Evolutionary conservation across 2,888 invertebrate species (phyloP), one percentile per base, ranked within the genome.

Genomic region (Stegophylla sp.): DNA sequence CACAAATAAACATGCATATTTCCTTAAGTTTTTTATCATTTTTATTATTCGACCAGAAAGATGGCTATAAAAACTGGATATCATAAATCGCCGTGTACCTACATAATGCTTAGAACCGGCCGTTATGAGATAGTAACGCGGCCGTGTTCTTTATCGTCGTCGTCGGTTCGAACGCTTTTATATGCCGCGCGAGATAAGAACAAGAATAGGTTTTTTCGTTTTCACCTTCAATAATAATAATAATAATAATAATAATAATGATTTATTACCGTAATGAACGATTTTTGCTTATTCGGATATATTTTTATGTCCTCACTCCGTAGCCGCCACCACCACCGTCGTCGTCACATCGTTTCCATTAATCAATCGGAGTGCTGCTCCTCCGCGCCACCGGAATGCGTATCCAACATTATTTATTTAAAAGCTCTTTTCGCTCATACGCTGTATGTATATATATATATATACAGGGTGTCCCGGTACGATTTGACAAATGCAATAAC

Each of bases 221-320:
- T 75, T 53, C n/a, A 75, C 75, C 53, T n/a, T 41, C 7, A 0
- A 41, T 34, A 48, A n/a, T n/a, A n/a, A n/a, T n/a, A n/a, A n/a
- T n/a, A n/a, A n/a, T n/a, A n/a, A n/a, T n/a, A n/a, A n/a, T n/a
- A 63, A 74, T 74, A 63, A 64, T 23, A 23, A 75, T 64, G 74
- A 75, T 75, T 75, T 75, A 75, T 75, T 20, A 41, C 34, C 26
- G 10, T 63, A 41, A 64, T 34, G 64, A 64, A 75, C 51, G 23
- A 53, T 53, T 51, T 74, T 41, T 23, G 23, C 53, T 23, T 64
- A 74, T 53, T 53, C 51, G 61, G 51, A 53, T 41, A 53, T 41
- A 64, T 66, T 75, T n/a, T 64, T 43, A 53, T 17, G 41, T 51
- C 51, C 48, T 51, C 34, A 20, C 41, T 20, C 10, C 9, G 9